Base-by-base conservation (phyloP, 2,797 vertebrate genomes). In the Acridotheres tristis region DNA sequence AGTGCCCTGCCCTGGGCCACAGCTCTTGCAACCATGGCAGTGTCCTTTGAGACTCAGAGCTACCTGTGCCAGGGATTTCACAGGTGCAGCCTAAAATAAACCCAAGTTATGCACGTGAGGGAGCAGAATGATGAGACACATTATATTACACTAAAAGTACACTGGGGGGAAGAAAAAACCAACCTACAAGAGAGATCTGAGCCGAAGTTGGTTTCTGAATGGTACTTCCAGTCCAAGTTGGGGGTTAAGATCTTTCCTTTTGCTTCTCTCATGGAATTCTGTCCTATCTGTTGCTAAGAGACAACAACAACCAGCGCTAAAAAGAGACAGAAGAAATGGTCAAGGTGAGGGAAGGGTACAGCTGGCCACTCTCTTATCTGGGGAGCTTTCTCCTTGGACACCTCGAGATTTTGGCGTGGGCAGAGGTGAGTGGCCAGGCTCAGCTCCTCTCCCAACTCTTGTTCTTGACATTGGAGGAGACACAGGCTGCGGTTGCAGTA, bases 401-500 rank as follows among this genome's bases (percentile, higher is more conserved):
- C 20, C 20, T 30, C 2, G 7, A 74, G 17, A 30, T 50, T 57
- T 57, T 32, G 32, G 14, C 11, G 0, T 1, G 8, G 59, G 29
- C 5, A 5, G 19, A 7, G 13, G 2, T 23, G 34, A 29, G 34
- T 29, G 25, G 20, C 34, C 25, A 50, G n/a, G 42, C 51, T 34
- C 34, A 29, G 42, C 58, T 40, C 16, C 29, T 19, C 18, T 62
- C 40, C 25, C 1, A 2, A 2, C n/a, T n/a, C 50, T 23, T 1
- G 1, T 13, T 22, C 58, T n/a, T 7, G 1, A 3, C 51, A 4
- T 0, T 9, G 43, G 20, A 65, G 34, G 16, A 20, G 5, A 30
- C 5, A 9, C 20, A 20, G 59, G 34, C 59, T 11, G 2, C 1
- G 2, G 5, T 2, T 0, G 0, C 36, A 32, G 61, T 7, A 17